Evolutionary conservation across 23 tunicate species (phyloP), one percentile per base, ranked within the genome.

Genomic region (Trididemnum clinides): DNA sequence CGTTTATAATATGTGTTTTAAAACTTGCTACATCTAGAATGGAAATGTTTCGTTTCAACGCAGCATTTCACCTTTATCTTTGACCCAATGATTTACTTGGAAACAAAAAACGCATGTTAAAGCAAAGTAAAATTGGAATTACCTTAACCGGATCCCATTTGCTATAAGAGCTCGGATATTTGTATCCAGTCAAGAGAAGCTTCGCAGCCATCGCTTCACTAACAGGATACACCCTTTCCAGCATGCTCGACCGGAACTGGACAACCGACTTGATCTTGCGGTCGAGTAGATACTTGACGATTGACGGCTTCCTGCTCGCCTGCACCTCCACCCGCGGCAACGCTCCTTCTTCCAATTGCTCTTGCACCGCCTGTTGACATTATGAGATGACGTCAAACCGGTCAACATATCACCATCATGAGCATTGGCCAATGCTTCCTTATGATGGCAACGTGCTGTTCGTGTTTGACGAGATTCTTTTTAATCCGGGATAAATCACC

Each of bases 61-160:
- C n/a, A n/a, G n/a, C n/a, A n/a, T n/a, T n/a, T n/a, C n/a, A n/a
- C n/a, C n/a, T n/a, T n/a, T n/a, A n/a, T n/a, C n/a, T n/a, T n/a
- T n/a, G n/a, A n/a, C n/a, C n/a, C n/a, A n/a, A n/a, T n/a, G n/a
- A n/a, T n/a, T n/a, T n/a, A n/a, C n/a, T n/a, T n/a, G n/a, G n/a
- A n/a, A n/a, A n/a, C n/a, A n/a, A n/a, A n/a, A n/a, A n/a, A n/a
- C n/a, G 69, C 23, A 62, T 62, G 69, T 18, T 21, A 12, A 12
- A 6, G 27, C 32, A 39, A 44, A 21, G n/a, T n/a, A n/a, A n/a
- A n/a, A n/a, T n/a, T n/a, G n/a, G n/a, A n/a, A n/a, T 64, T 25
- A 96, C 96, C 76, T 87, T 76, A 19, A 96, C 99, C 10, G 99
- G 99, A 36, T 96, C 99, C 99, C 97, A 91, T 35, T 79, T 85